phyloP scores from a whole-genome alignment of 2,113 vertebrate genomes.

The Chaenocephalus aceratus region DNA sequence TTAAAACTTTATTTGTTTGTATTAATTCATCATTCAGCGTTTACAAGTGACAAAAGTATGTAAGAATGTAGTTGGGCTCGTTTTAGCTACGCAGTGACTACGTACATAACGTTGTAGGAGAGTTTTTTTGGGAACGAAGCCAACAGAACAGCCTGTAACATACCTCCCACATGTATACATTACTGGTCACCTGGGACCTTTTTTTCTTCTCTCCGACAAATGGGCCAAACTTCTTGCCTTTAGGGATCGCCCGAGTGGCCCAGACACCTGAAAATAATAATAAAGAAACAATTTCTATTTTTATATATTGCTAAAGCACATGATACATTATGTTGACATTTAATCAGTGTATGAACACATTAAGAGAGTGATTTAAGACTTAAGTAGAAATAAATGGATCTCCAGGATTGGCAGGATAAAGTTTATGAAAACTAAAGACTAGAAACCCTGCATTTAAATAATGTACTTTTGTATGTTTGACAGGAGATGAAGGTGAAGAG shows the following conservation, averaged over 20 bases:
- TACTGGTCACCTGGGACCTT: conserved; percentile 94
- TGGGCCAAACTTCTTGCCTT: conserved; percentile 94
- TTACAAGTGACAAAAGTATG: neutral
- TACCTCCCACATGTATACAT: conserved; percentile 99
- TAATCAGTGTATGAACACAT: neutral
- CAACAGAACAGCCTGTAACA: conserved; percentile 53
- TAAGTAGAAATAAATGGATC: neutral
- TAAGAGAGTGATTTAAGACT: neutral
- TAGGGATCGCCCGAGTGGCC: conserved; percentile 91
- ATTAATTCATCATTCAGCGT: neutral
- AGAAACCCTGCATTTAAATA: too few species aligned
- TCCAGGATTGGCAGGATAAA: neutral
- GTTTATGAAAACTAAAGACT: neutral
- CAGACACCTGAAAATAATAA: conserved; percentile 89
- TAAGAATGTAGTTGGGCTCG: conserved; percentile 15
- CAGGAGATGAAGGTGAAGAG: too few species aligned
- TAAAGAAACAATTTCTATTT: neutral
- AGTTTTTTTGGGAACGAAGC: conserved; percentile 14
- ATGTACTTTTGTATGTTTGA: too few species aligned
- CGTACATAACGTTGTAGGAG: neutral
- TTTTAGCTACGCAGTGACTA: conserved; percentile 18
- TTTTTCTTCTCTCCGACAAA: conserved; percentile 96
- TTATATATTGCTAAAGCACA: too few species aligned
- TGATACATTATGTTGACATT: neutral
- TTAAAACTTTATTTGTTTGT: neutral